phyloP scores from a whole-genome alignment of 2,797 vertebrate genomes.

The Basileuterus tristriatus region DNA sequence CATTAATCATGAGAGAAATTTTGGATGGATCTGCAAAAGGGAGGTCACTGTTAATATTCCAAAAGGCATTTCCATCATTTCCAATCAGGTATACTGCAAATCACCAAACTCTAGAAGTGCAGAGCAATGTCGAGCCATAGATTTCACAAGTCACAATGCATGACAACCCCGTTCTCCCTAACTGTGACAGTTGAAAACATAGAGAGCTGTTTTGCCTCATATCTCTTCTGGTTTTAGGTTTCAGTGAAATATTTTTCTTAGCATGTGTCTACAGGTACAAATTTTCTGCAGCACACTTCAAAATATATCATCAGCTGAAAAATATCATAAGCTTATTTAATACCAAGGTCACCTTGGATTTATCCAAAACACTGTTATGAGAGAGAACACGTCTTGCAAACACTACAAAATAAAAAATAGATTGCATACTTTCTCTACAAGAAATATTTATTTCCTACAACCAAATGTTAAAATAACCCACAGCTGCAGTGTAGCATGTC shows the following conservation, averaged over 20 bases:
- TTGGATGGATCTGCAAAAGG: neutral
- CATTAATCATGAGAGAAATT: neutral
- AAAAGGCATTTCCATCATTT: neutral
- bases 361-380: neutral
- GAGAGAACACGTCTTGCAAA: neutral
- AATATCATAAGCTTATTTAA: neutral
- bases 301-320: neutral
- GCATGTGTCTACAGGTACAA: neutral
- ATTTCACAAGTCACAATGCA: neutral
- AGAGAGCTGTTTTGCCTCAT: neutral
- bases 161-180: neutral
- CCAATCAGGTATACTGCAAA: neutral
- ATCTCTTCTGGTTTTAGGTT: neutral
- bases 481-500: neutral
- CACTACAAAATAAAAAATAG: neutral
- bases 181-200: neutral
- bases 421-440: neutral
- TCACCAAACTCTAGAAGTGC: neutral
- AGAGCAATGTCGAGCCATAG: neutral
- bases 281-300: neutral
- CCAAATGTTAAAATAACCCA: neutral
- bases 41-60: neutral
- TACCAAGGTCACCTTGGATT: neutral
- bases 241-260: neutral
- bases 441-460: neutral